phyloP scores from a whole-genome alignment of 2,888 invertebrate species.

The Didymodactylos carnosus region DNA sequence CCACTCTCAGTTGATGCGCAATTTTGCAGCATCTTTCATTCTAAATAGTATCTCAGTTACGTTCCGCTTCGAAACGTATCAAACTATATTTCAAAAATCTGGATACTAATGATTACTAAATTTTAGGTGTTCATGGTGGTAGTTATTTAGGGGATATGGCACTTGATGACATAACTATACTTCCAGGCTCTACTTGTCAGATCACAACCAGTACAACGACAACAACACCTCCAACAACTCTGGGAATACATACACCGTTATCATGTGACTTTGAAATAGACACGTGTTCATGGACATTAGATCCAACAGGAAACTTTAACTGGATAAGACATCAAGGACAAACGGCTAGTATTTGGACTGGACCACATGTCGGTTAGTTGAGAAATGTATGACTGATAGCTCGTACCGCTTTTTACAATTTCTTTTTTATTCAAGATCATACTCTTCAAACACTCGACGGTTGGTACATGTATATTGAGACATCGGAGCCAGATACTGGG shows the following conservation, averaged over 20 bases:
- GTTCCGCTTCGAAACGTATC: background rate
- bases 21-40: no score
- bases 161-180: background rate
- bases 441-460: constrained; percentile 16
- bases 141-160: constrained; percentile 5
- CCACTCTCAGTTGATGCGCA: no score
- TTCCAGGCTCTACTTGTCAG: background rate
- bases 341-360: constrained; percentile 20
- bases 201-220: background rate
- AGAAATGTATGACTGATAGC: background rate
- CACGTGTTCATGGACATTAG: constrained; percentile 25
- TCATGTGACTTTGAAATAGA: constrained; percentile 29
- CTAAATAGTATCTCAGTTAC: no score
- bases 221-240: background rate
- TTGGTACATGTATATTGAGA: constrained; percentile 3
- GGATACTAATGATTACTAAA: no score
- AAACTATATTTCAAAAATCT: background rate
- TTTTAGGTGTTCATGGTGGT: constrained; percentile 1
- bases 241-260: background rate
- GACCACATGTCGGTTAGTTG: constrained; percentile 17
- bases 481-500: background rate
- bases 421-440: constrained; percentile 17
- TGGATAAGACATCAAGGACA: constrained; percentile 22
- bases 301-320: constrained; percentile 20
- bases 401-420: no score